Base-by-base conservation (phyloP, 2,113 vertebrate genomes). In the Eubucco bourcierii region DNA sequence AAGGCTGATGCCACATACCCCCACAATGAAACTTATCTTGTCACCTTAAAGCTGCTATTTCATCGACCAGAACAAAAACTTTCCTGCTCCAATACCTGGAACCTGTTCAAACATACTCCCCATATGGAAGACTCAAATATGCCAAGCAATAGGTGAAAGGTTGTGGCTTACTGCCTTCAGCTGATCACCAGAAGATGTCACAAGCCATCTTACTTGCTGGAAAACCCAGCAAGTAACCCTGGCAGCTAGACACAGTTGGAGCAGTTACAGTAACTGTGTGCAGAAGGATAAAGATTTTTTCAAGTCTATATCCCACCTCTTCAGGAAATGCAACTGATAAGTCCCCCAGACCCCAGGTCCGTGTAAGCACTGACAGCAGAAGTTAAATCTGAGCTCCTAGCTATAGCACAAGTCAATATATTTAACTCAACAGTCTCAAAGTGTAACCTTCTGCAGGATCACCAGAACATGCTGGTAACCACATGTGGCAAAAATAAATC, bases 191-290 rank as follows among this genome's bases (percentile, higher is more conserved):
- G 4, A 37, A 74, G 46, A 53, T 61, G 19, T 12, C 65, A 74
- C 39, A 58, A 16, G 20, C 31, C 41, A 5, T 53, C n/a, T 80
- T 23, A 13, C 8, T 50, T 15, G 61, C 72, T 31, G n/a, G n/a
- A n/a, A n/a, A n/a, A n/a, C 71, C 8, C 8, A 84, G 27, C 5
- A 74, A 47, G 7, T n/a, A 52, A 44, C 23, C 56, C 0, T 10
- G 15, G 7, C 37, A 63, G 5, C 6, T 55, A 16, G 68, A 65
- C 0, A 0, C 59, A 80, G 29, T 17, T 53, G 17, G 13, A 78
- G 3, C 6, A 25, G 53, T 56, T 72, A 79, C 15, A 46, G 0
- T 50, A 66, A 63, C 21, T 1, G 0, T 19, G 7, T 46, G 63
- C 18, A 84, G 37, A 58, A 61, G 14, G 14, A 23, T 14, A 85